These are phyloP conservation scores for Panagrolaimus sp. DNA, from an alignment of 1,140 invertebrate species.

Conservation along the genomic window DNA sequence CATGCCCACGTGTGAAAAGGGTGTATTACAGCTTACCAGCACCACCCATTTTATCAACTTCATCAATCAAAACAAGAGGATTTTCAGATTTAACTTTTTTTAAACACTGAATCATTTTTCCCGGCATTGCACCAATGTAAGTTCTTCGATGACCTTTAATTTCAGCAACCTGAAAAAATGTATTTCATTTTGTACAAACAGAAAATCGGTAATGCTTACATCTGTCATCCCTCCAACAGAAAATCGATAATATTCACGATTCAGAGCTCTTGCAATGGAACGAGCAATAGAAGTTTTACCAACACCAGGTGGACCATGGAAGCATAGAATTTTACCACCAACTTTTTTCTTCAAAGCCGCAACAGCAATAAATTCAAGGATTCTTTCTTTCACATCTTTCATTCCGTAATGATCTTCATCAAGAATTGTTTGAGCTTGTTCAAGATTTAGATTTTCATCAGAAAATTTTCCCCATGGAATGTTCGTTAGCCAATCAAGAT, in stretches of 20 bases:
- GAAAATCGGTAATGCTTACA: too few relatives aligned
- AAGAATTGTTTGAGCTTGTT: conserved; percentile 77
- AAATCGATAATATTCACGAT: conserved; percentile 76
- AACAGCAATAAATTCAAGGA: conserved; percentile 97
- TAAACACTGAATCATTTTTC: conserved; percentile 94
- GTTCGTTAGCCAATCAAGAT: conserved; percentile 94
- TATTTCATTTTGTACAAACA: too few relatives aligned
- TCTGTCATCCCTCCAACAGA: conserved; percentile 99
- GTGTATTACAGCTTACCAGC: conserved; percentile 35
- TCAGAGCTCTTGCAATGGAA: conserved; percentile 89
- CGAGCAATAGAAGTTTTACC: conserved; percentile 94
- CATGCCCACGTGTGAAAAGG: conserved; percentile 63
- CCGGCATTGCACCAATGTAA: conserved; percentile 96
- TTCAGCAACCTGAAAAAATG: too few relatives aligned
- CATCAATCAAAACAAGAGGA: conserved; percentile 93
- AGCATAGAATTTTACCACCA: conserved; percentile 97
- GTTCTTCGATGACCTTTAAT: conserved; percentile 81
- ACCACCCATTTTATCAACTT: conserved; percentile 72
- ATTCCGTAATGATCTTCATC: conserved; percentile 99
- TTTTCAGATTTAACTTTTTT: conserved; percentile 99
- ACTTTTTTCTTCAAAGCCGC: conserved; percentile 88
- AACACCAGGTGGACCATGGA: conserved; percentile 95
- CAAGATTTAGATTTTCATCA: conserved; percentile 81
- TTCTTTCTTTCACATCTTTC: conserved; percentile 98
- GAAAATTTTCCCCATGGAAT: conserved; percentile 94